Percentiles rank a stretch among this genome's conserved stretches.
These are phyloP conservation scores for Mesochorus sp. DNA, from an alignment of 2,888 invertebrate species.

Conservation along the genomic window DNA sequence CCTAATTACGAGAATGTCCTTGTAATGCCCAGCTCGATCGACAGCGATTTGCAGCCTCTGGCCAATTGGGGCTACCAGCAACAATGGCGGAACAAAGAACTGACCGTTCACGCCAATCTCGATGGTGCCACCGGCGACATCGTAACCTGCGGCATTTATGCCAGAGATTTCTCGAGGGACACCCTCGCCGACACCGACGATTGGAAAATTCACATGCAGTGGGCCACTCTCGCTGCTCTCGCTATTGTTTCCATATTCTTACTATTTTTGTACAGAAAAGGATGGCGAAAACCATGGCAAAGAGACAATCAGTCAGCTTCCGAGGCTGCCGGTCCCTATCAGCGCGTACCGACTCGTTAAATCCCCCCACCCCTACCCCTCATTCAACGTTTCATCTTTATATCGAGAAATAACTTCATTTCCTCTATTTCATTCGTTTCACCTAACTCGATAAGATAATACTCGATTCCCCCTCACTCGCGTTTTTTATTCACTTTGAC, in stretches of 20 bases:
- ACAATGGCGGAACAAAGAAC: constrained; percentile 31
- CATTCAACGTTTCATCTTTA: not conserved
- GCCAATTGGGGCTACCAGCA: constrained; percentile 63
- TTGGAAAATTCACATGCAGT: constrained; percentile 34
- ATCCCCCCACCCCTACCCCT: not conserved
- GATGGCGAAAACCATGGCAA: constrained; percentile 60
- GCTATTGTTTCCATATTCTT: constrained; percentile 52
- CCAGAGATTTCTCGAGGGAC: constrained; percentile 63
- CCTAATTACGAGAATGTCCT: constrained; percentile 61
- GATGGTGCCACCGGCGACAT: constrained; percentile 62
- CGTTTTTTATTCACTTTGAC: too few species aligned
- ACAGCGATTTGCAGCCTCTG: constrained; percentile 64
- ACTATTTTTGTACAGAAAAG: constrained; percentile 56
- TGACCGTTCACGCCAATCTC: constrained; percentile 61
- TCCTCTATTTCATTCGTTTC: not conserved
- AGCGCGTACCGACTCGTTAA: constrained; percentile 14
- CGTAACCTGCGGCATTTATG: constrained; percentile 71
- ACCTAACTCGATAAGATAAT: too few species aligned
- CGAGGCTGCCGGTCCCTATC: constrained; percentile 50
- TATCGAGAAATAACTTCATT: too few species aligned
- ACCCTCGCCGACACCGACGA: not conserved
- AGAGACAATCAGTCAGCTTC: constrained; percentile 40
- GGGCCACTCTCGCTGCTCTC: constrained; percentile 54
- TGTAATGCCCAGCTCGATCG: constrained; percentile 66
- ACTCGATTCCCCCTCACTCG: too few species aligned